These are phyloP conservation scores for Globodera ellingtonae DNA, from an alignment of 1,140 invertebrate genomes.

Conservation along the genomic window DNA sequence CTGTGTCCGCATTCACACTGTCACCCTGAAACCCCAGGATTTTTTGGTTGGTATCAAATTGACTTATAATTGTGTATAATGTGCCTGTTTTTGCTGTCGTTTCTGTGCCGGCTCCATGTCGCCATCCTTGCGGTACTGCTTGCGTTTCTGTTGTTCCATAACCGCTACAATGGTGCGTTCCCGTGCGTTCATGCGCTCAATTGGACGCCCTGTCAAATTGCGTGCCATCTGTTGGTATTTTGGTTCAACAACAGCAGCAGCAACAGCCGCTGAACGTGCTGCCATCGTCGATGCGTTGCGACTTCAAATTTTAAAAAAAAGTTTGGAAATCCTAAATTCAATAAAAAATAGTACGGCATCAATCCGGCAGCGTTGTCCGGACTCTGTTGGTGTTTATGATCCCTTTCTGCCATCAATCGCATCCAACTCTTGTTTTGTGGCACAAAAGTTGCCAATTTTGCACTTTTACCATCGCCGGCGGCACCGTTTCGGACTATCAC, in stretches of 20 bases:
- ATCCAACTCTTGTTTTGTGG: too few relatives aligned
- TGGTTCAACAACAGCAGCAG: background rate
- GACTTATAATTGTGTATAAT: background rate
- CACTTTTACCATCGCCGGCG: background rate
- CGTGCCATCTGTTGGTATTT: background rate
- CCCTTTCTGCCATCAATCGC: too few relatives aligned
- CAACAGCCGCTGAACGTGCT: too few relatives aligned
- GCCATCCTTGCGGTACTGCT: background rate
- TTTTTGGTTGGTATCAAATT: background rate
- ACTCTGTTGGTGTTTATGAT: too few relatives aligned
- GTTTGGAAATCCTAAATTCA: too few relatives aligned
- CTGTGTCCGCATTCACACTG: conserved; percentile 11
- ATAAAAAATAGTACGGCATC: too few relatives aligned
- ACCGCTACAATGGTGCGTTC: background rate
- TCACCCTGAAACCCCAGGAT: background rate
- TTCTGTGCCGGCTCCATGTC: background rate
- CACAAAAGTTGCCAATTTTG: background rate
- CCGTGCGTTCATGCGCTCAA: background rate
- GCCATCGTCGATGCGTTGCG: too few relatives aligned
- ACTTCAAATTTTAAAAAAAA: too few relatives aligned
- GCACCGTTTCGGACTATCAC: background rate
- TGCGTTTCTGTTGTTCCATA: background rate
- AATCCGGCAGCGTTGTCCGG: too few relatives aligned
- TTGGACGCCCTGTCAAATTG: background rate
- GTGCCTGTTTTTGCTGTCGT: background rate